A percentile compares a stretch with the other conserved stretches of the same genome.
phyloP scores from a whole-genome alignment of 2,113 vertebrate genomes.

The Sarotherodon lohbergeri region DNA sequence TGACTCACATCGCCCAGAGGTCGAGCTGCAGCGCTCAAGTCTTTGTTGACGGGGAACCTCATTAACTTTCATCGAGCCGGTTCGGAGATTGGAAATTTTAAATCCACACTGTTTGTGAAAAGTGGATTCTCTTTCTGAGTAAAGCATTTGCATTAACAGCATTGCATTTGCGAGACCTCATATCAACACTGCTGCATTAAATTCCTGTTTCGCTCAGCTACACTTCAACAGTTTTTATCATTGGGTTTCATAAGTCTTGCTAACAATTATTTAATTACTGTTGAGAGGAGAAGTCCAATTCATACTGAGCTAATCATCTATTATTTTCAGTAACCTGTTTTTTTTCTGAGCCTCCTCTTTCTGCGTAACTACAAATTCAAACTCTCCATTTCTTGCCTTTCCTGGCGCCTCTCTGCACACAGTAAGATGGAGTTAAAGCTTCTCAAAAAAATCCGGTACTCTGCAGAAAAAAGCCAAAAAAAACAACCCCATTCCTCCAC shows the following conservation, averaged over 20 bases:
- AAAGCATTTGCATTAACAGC: neutral
- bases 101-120: neutral
- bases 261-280: slow-evolving; percentile 21
- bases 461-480: neutral
- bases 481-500: neutral
- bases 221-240: neutral
- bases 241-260: neutral
- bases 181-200: neutral
- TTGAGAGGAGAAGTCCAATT: neutral
- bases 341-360: neutral
- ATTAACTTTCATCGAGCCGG: slow-evolving; percentile 40
- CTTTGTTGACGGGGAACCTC: slow-evolving; percentile 27
- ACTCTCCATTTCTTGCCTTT: neutral
- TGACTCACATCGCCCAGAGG: neutral
- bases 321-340: neutral
- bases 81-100: slow-evolving; percentile 11
- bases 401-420: neutral
- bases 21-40: neutral
- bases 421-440: slow-evolving; percentile 1
- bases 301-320: neutral
- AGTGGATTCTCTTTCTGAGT: neutral
- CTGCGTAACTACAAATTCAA: neutral
- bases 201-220: neutral
- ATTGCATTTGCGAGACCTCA: slow-evolving; percentile 3
- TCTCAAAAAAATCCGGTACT: neutral